Evolutionary conservation across 2,113 vertebrate genomes (phyloP).

Genomic region (Motacilla tschutschensis): DNA sequence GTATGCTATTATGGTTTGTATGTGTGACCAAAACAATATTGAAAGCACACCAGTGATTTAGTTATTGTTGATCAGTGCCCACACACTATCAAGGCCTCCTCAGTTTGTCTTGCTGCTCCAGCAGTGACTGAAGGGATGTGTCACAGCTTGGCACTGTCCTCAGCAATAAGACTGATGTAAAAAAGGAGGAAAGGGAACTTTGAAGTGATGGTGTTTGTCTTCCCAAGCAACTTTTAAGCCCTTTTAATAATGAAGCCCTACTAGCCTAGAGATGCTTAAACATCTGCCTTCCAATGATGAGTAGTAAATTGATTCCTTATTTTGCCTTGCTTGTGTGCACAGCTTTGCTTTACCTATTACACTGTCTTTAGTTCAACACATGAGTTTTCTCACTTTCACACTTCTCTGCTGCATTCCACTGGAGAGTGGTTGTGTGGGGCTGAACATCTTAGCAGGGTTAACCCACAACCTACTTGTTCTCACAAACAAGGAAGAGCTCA

Average conservation of each 20-base stretch:
- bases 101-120: neutral
- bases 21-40: neutral
- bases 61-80: neutral
- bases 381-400: neutral
- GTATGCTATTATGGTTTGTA: neutral
- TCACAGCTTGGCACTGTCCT: neutral
- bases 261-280: neutral
- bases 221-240: neutral
- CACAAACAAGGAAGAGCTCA: neutral
- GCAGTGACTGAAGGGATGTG: neutral
- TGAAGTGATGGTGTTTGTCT: neutral
- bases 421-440: rapidly evolving
- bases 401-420: neutral
- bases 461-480: neutral
- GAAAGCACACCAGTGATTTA: neutral
- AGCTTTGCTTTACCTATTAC: neutral
- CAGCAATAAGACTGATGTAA: neutral
- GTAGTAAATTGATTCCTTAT: neutral
- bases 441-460: neutral
- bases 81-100: neutral
- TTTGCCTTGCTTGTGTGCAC: neutral
- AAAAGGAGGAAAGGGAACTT: neutral
- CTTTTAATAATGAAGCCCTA: neutral
- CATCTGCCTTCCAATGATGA: neutral
- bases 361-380: neutral